phyloP scores from a whole-genome alignment of 2,888 invertebrate species.

The Lamproptera curius region DNA sequence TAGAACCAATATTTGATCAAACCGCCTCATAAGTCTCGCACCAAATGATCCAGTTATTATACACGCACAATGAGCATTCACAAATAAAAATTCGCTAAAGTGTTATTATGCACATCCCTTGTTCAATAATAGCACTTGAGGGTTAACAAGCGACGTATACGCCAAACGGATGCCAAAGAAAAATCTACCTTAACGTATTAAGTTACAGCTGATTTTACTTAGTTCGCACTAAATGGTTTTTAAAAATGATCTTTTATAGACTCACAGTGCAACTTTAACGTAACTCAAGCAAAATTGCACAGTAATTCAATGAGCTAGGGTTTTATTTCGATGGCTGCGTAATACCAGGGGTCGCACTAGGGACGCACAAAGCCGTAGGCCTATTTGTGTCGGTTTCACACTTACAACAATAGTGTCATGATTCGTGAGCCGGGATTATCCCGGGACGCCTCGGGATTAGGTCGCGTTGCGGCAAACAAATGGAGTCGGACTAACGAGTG shows the following conservation, averaged over 20 bases:
- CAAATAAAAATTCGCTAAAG: slow-evolving; percentile 58
- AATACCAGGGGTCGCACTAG: slow-evolving; percentile 24
- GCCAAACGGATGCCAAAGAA: slow-evolving; percentile 10
- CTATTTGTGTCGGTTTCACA: slow-evolving; percentile 78
- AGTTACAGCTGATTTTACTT: too few species aligned
- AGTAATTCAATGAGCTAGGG: accelerated
- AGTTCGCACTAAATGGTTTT: background rate
- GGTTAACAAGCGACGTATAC: slow-evolving; percentile 26
- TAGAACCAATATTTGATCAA: slow-evolving; percentile 60
- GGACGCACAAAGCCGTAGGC: slow-evolving; percentile 57
- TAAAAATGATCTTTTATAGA: slow-evolving; percentile 41
- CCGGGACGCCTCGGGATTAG: slow-evolving; percentile 67
- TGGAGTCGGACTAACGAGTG: slow-evolving; percentile 60
- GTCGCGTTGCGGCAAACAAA: slow-evolving; percentile 74
- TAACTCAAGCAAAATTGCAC: slow-evolving; percentile 25
- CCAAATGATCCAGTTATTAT: slow-evolving; percentile 61
- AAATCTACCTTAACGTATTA: slow-evolving; percentile 25
- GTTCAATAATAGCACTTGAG: slow-evolving; percentile 29
- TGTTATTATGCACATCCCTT: slow-evolving; percentile 37
- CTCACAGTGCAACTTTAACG: slow-evolving; percentile 30
- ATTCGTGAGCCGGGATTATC: slow-evolving; percentile 76
- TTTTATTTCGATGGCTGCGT: slow-evolving; percentile 26
- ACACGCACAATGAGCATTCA: slow-evolving; percentile 49
- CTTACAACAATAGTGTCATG: slow-evolving; percentile 79
- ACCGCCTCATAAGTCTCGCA: slow-evolving; percentile 38